These are phyloP conservation scores for Temnopleurus reevesii DNA, from an alignment of 53 echinoderm and acorn worm genomes.

Conservation along the genomic window DNA sequence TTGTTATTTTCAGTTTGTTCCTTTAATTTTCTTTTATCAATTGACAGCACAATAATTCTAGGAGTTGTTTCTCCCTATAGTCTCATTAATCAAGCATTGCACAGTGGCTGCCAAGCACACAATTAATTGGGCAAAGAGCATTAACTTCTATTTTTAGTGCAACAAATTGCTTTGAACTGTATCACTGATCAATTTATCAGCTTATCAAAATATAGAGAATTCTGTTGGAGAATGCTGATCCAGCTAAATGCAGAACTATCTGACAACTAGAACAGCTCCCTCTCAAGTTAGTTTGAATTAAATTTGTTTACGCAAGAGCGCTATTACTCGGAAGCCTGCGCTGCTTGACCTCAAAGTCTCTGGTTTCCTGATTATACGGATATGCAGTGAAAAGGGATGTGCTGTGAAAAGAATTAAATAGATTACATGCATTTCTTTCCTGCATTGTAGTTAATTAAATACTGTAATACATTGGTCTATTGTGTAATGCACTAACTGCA, in stretches of 20 bases:
- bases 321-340: not conserved
- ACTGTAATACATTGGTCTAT: not conserved
- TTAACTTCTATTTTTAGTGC: no score
- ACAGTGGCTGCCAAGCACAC: no score
- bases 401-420: not conserved
- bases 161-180: no score
- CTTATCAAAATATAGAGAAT: not conserved
- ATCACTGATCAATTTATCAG: no score
- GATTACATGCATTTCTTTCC: not conserved
- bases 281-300: not conserved
- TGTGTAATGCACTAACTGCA: no score
- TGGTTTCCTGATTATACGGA: not conserved
- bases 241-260: not conserved
- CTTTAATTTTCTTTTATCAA: no score
- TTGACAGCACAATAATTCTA: no score
- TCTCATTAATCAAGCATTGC: no score
- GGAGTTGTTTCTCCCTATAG: no score
- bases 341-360: not conserved
- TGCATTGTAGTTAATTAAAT: not conserved
- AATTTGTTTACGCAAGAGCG: not conserved
- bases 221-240: not conserved
- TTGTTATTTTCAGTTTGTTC: no score
- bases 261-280: not conserved
- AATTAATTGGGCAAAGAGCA: no score
- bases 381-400: not conserved